Conservation (phyloP, 2,888 invertebrate species). For the Lysandra coridon region DNA sequence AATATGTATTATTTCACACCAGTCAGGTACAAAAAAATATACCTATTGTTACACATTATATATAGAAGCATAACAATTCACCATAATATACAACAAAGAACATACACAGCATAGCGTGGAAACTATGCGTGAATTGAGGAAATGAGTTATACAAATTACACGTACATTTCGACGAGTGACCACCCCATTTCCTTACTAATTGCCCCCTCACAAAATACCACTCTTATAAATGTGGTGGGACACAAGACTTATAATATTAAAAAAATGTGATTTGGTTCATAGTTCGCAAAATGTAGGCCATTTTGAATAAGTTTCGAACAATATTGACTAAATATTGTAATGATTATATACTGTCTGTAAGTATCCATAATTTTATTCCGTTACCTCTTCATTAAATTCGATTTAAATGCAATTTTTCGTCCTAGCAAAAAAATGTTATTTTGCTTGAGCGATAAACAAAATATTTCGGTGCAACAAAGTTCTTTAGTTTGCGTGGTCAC, state of each 20-base stretch:
- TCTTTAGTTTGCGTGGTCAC: too few species aligned
- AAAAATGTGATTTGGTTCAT: conserved; percentile 7
- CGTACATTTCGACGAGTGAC: conserved; percentile 27
- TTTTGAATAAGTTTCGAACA: background rate
- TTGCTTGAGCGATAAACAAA: too few species aligned
- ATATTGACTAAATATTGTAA: background rate
- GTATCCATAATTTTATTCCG: too few species aligned
- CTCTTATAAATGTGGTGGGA: background rate
- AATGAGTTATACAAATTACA: conserved; percentile 30
- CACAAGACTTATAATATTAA: background rate
- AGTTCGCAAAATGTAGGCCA: background rate
- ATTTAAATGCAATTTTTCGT: too few species aligned
- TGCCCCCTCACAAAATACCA: conserved; percentile 20
- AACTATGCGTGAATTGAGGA: conserved; percentile 25
- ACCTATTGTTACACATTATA: background rate
- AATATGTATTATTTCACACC: too few species aligned
- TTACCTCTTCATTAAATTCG: too few species aligned
- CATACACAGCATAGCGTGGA: conserved; percentile 22
- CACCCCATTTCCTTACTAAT: conserved; percentile 28
- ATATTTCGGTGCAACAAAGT: too few species aligned
- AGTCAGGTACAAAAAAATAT: too few species aligned
- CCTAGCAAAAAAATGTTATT: too few species aligned
- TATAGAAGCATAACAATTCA: background rate
- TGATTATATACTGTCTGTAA: too few species aligned
- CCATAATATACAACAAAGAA: conserved; percentile 3